These are phyloP conservation scores for Diorhabda sublineata DNA, from an alignment of 1,140 invertebrate genomes.

Conservation along the genomic window DNA sequence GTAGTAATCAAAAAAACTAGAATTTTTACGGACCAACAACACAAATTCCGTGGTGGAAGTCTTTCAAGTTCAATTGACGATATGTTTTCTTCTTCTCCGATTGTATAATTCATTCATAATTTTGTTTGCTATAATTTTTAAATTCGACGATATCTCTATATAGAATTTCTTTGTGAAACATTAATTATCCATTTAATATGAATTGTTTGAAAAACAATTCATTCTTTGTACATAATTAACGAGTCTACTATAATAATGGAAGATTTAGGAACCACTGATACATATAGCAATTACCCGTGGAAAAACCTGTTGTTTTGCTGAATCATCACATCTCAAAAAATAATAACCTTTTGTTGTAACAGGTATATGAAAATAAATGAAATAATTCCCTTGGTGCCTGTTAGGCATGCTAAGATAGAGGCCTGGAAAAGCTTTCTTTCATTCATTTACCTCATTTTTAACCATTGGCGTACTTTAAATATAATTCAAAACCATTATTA, in stretches of 20 bases:
- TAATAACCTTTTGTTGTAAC: slow-evolving; percentile 16
- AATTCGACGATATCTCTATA: too few species aligned
- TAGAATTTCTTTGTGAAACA: too few species aligned
- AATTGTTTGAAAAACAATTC: too few species aligned
- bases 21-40: too few species aligned
- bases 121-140: too few species aligned
- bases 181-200: too few species aligned
- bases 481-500: too few species aligned
- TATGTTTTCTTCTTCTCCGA: too few species aligned
- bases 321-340: slow-evolving; percentile 11
- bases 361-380: slow-evolving; percentile 21
- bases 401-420: slow-evolving; percentile 8
- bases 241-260: not conserved
- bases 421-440: not conserved
- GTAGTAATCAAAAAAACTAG: too few species aligned
- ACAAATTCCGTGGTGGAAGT: too few species aligned
- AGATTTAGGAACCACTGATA: not conserved
- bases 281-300: not conserved
- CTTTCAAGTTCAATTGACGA: too few species aligned
- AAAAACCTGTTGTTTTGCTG: not conserved
- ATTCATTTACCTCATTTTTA: not conserved
- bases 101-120: too few species aligned
- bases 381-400: slow-evolving; percentile 13
- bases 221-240: not conserved
- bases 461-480: not conserved